Evolutionary conservation across 1,140 invertebrate species (phyloP), one percentile per base, ranked within the genome.

Genomic region (Episyrphus balteatus): DNA sequence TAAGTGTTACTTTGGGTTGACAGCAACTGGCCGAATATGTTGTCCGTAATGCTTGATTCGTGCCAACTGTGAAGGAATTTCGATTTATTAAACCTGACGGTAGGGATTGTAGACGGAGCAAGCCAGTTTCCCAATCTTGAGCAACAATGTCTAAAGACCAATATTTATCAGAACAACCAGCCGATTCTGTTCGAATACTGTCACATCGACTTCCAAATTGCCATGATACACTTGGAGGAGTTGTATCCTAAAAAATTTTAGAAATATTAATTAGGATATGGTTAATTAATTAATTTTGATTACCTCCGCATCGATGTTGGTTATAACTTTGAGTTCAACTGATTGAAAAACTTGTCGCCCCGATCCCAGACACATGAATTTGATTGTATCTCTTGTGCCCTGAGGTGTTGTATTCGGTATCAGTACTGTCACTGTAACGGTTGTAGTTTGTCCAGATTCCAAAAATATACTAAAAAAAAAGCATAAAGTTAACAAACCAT

Each of bases 21-120:
- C 80, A 83, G 51, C 80, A 83, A 0, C 72, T 77, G 2, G 78
- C 72, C 26, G 73, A 70, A 55, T 82, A 82, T 9, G 71, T 72
- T 14, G 79, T 77, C 34, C 62, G 70, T 6, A 79, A 63, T 10
- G 74, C 69, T 19, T 73, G 70, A 15, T 72, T 69, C 0, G 75
- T 75, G 2, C 80, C 80, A 3, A 76, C 73, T n/a, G 75, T 72
- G 48, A 77, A 81, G 21, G 68, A 59, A 7, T 59, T 56, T 13
- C 66, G 50, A 42, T 72, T 57, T 46, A 71, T 65, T 15, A 75
- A 48, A 14, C 71, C 65, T 1, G 58, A 52, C 0, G 78, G 77
- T 2, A 67, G 65, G 0, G 79, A 75, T 14, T 71, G 61, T 2
- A 82, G 61, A 1, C 73, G 71, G 54, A 81, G 70, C 6, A 83